Base-by-base conservation (phyloP, 2,113 vertebrate species). In the Hippoglossus stenolepis region DNA sequence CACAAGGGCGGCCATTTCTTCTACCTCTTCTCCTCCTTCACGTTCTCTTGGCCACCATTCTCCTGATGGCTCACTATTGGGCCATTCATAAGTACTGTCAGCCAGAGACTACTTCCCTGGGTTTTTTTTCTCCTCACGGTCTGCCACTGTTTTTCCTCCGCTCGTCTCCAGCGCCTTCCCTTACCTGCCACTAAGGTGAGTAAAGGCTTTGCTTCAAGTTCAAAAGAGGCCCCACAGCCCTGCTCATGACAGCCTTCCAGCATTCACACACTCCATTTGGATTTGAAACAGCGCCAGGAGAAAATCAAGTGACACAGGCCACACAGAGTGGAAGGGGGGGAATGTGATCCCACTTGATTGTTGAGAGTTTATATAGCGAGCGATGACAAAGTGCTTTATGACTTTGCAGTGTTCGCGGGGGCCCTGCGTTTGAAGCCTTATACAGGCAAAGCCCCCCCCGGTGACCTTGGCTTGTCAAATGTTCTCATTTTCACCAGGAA, bases 371-470 rank as follows among this genome's bases (percentile, higher is more conserved):
- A 93, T 93, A 91, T 92, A 93, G 92, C 85, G 76, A 90, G 93
- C 82, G 90, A 92, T 92, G 92, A 94, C 92, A 93, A 94, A 92
- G 92, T 94, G 89, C 90, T 95, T 95, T 92, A 94, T 90, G 91
- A 92, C 89, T 88, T 90, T 87, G 89, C 80, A 73, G 88, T 67
- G 80, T 86, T 91, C 23, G 70, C 85, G 45, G 85, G 85, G 85
- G 79, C 82, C 83, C 87, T 76, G 79, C 70, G 76, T 84, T 77
- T 78, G 75, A 93, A 86, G 90, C 85, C 88, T 90, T 89, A 90
- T 84, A 90, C 86, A 70, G 76, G 61, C 87, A 80, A 81, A 81
- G 82, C 72, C 80, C 89, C 89, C 79, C 79, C 23, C 17, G 78
- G 75, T 83, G 89, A 94, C 92, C 91, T 93, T 94, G 91, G 83